Conservation (phyloP, 1,140 invertebrate species). For the Temnothorax nylanderi region DNA sequence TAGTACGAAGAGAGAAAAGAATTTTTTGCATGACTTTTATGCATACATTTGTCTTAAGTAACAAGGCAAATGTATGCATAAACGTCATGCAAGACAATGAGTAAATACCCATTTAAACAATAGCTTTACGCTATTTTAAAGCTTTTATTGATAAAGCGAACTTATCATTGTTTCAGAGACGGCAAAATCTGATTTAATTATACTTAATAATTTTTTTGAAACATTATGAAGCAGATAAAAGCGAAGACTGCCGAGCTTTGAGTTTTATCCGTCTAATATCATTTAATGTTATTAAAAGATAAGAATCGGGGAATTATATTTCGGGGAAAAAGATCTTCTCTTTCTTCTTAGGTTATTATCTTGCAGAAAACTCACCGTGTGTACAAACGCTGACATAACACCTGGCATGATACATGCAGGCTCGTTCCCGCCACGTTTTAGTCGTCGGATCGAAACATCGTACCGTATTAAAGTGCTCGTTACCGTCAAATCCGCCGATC, state of each 20-base stretch:
- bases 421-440: slow-evolving; percentile 88
- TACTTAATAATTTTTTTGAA: not conserved
- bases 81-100: no score
- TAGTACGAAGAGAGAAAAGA: not conserved
- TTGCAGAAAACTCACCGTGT: slow-evolving; percentile 83
- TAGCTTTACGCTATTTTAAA: not conserved
- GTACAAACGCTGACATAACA: slow-evolving; percentile 92
- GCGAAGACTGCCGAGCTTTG: not conserved
- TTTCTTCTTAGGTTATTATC: not conserved
- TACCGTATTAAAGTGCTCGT: slow-evolving; percentile 90
- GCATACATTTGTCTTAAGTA: not conserved
- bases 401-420: slow-evolving; percentile 91
- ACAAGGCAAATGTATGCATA: no score
- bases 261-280: not conserved
- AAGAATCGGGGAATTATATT: not conserved
- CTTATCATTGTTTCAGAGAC: not conserved
- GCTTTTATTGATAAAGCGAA: not conserved
- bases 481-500: slow-evolving; percentile 92
- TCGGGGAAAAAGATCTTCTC: not conserved
- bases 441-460: slow-evolving; percentile 89
- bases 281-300: not conserved
- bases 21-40: not conserved
- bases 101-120: not conserved
- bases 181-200: not conserved
- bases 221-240: not conserved